Base-by-base conservation (phyloP, 2,888 invertebrate genomes). In the Drosophila mercatorum region DNA sequence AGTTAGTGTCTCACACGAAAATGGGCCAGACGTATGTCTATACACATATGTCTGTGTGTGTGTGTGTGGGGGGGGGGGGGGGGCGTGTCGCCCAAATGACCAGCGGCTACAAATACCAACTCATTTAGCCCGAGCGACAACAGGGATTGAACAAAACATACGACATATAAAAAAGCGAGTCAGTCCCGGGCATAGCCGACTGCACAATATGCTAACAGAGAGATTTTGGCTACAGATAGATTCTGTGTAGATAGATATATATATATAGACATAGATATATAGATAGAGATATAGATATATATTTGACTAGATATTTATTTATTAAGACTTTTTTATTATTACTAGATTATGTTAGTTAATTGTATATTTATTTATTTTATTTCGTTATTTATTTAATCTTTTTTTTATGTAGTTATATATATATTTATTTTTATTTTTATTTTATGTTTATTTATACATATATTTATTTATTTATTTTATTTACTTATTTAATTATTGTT, bases 31-130 rank as follows among this genome's bases (percentile, higher is more conserved):
- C 86, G 70, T 58, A 38, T 44, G 36, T 43, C 12, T 28, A 14
- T 40, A 11, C 22, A 22, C 22, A 11, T 40, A 11, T 28, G 46
- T 28, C 6, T 28, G 34, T 31, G 26, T 22, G 63, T 2, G 22
- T 22, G 22, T 22, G 22, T 22, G 22, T 22, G n/a, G n/a, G n/a
- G n/a, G n/a, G n/a, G n/a, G n/a, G 17, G 17, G 17, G 17, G 46
- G 79, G 91, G 89, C 88, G 84, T 91, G 84, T 61, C 75, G 78
- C 36, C 14, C 49, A 59, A 78, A 91, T 91, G 89, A 81, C 91
- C 92, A 91, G 90, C 83, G 91, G 91, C 92, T 80, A 90, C 72
- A 85, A 78, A 70, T 75, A 59, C 46, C 75, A 76, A 51, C 63
- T 77, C 52, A 47, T 72, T 67, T 60, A 47, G 36, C 22, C 46